A percentile compares a stretch with the other conserved stretches of the same genome.
These are phyloP conservation scores for Ichneumoninae sp. DNA, from an alignment of 2,888 invertebrate genomes.

Conservation along the genomic window DNA sequence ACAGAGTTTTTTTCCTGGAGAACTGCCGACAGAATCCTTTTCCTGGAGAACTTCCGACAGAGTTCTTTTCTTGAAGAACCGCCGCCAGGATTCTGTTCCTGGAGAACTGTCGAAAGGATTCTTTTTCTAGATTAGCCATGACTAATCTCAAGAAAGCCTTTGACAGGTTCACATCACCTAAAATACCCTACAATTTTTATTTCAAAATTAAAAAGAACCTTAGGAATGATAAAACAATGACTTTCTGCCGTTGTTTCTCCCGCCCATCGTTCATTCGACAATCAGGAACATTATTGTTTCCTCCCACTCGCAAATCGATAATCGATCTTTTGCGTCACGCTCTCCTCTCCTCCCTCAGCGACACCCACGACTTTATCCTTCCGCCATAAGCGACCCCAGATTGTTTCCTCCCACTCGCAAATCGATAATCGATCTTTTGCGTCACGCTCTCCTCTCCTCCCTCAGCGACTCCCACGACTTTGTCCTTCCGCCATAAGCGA, in stretches of 20 bases:
- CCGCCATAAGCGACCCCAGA: slow-evolving; percentile 12
- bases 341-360: background rate
- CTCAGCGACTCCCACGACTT: slow-evolving; percentile 15
- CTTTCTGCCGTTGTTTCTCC: background rate
- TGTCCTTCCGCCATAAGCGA: slow-evolving; percentile 14
- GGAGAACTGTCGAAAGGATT: too few relatives aligned
- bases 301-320: slow-evolving; percentile 39
- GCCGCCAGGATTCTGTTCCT: too few relatives aligned
- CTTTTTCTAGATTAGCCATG: too few relatives aligned
- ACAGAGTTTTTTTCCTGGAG: too few relatives aligned
- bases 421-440: slow-evolving; percentile 53
- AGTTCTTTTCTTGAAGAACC: too few relatives aligned
- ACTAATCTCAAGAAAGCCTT: background rate
- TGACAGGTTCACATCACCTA: background rate
- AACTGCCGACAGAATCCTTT: too few relatives aligned
- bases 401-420: slow-evolving; percentile 19
- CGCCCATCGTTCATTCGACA: slow-evolving; percentile 27
- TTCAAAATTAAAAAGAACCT: background rate
- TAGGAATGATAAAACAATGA: background rate
- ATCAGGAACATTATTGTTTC: slow-evolving; percentile 2
- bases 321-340: slow-evolving; percentile 52
- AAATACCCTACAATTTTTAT: background rate
- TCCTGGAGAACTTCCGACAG: too few relatives aligned
- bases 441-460: slow-evolving; percentile 21
- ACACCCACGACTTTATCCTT: slow-evolving; percentile 22